Evolutionary conservation across 2,113 vertebrate species (phyloP).

Genomic region (Petrocephalus microphthalmus): DNA sequence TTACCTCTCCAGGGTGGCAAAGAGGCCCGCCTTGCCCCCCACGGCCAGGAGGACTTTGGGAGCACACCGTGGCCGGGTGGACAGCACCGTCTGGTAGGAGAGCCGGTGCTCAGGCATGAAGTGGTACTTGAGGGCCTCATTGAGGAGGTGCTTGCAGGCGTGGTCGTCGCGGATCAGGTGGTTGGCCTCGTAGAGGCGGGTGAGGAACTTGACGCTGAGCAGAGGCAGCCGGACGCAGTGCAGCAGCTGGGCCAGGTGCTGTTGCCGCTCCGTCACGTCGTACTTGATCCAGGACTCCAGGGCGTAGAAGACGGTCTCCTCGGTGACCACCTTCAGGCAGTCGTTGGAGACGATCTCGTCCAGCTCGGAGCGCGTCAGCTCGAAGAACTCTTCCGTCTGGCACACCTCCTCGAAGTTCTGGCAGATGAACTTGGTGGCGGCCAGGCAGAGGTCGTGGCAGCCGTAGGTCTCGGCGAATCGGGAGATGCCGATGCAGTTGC

Average conservation of each 20-base stretch:
- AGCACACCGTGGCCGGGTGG: slow-evolving; percentile 83
- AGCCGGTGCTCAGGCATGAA: slow-evolving; percentile 98
- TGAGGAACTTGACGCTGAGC: slow-evolving; percentile 95
- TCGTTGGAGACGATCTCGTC: slow-evolving; percentile 96
- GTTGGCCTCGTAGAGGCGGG: slow-evolving; percentile 92
- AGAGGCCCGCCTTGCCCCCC: slow-evolving; percentile 92
- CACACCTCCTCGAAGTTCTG: slow-evolving; percentile 96
- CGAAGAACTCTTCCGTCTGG: slow-evolving; percentile 91
- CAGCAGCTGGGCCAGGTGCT: slow-evolving; percentile 83
- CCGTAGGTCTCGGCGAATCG: slow-evolving; percentile 96
- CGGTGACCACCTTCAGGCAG: slow-evolving; percentile 88
- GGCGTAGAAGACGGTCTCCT: slow-evolving; percentile 90
- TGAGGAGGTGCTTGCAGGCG: slow-evolving; percentile 91
- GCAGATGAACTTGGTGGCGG: slow-evolving; percentile 90
- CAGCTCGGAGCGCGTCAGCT: slow-evolving; percentile 82
- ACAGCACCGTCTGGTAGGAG: slow-evolving; percentile 86
- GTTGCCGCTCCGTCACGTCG: slow-evolving; percentile 85
- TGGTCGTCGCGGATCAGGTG: slow-evolving; percentile 96
- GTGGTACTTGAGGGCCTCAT: slow-evolving; percentile 97
- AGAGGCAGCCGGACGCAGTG: slow-evolving; percentile 89
- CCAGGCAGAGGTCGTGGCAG: slow-evolving; percentile 88
- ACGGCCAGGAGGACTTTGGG: slow-evolving; percentile 93
- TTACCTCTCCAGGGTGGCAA: slow-evolving; percentile 93
- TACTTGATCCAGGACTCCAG: slow-evolving; percentile 96
- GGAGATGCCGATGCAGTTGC: slow-evolving; percentile 95